Evolutionary conservation across 2,113 vertebrate genomes (phyloP).

Genomic region (Cynocephalus volans): DNA sequence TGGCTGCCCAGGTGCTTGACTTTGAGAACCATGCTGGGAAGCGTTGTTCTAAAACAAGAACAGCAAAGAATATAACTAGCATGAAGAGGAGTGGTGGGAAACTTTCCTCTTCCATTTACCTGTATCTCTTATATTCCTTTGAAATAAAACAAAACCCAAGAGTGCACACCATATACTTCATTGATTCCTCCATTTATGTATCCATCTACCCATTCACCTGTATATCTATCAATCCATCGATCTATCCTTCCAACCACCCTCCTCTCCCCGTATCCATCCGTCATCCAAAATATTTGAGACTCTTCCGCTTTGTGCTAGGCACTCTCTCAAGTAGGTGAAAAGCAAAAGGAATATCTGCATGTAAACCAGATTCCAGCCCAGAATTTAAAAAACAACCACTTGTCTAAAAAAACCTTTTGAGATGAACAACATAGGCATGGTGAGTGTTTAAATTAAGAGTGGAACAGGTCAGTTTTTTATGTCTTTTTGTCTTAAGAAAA

Average conservation of each 20-base stretch:
- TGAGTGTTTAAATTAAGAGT: constrained; percentile 36
- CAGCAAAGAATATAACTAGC: neutral
- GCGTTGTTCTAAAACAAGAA: neutral
- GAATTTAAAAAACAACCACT: constrained; percentile 12
- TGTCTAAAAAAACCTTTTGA: constrained; percentile 20
- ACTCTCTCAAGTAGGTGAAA: neutral
- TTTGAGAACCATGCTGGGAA: neutral
- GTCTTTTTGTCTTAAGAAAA: constrained; percentile 40
- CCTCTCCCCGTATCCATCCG: neutral
- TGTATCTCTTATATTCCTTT: neutral
- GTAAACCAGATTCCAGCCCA: constrained; percentile 28
- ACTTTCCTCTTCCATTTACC: neutral
- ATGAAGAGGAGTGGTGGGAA: neutral
- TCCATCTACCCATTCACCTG: neutral
- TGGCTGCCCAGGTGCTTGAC: neutral
- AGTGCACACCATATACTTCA: neutral
- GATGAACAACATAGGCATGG: neutral
- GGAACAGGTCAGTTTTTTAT: neutral
- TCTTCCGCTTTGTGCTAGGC: neutral
- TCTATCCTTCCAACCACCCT: neutral
- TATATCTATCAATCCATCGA: neutral
- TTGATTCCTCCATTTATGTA: neutral
- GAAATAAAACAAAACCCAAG: neutral
- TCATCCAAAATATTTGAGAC: neutral
- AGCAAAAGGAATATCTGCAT: constrained; percentile 22